Base-by-base conservation (phyloP, 2,888 invertebrate species). In the Labia minor region DNA sequence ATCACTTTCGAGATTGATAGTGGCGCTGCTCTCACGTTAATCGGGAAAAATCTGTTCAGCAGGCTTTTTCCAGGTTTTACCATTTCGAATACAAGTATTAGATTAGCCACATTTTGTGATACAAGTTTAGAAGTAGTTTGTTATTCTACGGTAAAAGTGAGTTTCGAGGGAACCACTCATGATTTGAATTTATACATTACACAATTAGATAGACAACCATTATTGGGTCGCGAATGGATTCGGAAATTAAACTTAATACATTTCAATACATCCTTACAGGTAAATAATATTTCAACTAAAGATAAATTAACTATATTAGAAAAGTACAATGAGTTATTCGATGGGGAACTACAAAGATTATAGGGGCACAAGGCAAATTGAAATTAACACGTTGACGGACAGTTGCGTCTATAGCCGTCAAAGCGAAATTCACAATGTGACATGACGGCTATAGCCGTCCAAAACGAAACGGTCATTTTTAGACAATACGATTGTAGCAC, bases 1-100 rank as follows among this genome's bases (percentile, higher is more conserved):
- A 49, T 49, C n/a, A 49, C n/a, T 49, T 49, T 49, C 49, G 49
- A 49, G n/a, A 49, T 49, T 14, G 49, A 49, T 49, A 49, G 49
- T 49, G 49, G 49, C 49, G 14, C 49, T 10, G 49, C n/a, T 3
- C 6, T 49, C 49, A 49, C 49, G 49, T 49, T 49, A 14, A 49
- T 49, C 8, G 49, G 49, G 4, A 49, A 49, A 49, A 49, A 49
- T 49, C 49, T 49, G 49, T 49, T 49, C n/a, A 14, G 14, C n/a
- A 49, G 49, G 16, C 49, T 49, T 49, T 49, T 49, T 49, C 49
- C 49, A 4, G 2, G 8, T 14, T 14, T 49, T 49, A 14, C 49
- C 49, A 49, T 49, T 14, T 49, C 4, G 4, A 49, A 16, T 49
- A 49, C 49, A 49, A 16, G 14, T 49, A 49, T 49, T 10, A 49